Conservation (phyloP, 2,797 vertebrate species). For the Alauda arvensis region DNA sequence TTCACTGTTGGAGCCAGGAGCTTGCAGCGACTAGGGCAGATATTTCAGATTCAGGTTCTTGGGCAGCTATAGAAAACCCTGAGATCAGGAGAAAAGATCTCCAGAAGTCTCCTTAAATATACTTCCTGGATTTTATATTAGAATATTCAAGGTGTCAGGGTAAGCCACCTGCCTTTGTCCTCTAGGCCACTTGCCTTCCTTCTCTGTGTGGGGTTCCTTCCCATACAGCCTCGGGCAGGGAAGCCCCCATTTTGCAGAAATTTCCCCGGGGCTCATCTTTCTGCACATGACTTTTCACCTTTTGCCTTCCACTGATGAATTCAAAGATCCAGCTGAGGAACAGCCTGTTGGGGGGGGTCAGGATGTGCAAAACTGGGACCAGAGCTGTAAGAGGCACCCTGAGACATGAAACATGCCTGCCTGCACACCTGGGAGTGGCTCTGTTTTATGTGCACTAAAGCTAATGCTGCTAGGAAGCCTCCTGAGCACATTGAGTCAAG, state of each 20-base stretch:
- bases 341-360: neutral
- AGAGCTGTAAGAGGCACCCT: neutral
- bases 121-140: neutral
- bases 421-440: neutral
- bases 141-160: neutral
- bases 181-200: neutral
- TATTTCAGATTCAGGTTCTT: neutral
- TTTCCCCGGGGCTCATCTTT: neutral
- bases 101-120: neutral
- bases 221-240: neutral
- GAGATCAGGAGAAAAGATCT: neutral
- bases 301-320: neutral
- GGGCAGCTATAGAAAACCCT: neutral
- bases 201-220: neutral
- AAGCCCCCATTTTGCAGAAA: neutral
- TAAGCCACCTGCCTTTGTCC: neutral
- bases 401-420: neutral
- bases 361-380: neutral
- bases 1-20: neutral
- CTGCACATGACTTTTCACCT: neutral
- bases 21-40: neutral
- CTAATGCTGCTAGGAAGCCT: neutral
- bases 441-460: neutral
- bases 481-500: neutral
- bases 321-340: neutral